A percentile compares a stretch with the other conserved stretches of the same genome.
phyloP scores from a whole-genome alignment of 2,113 vertebrate genomes.

The Indri indri region DNA sequence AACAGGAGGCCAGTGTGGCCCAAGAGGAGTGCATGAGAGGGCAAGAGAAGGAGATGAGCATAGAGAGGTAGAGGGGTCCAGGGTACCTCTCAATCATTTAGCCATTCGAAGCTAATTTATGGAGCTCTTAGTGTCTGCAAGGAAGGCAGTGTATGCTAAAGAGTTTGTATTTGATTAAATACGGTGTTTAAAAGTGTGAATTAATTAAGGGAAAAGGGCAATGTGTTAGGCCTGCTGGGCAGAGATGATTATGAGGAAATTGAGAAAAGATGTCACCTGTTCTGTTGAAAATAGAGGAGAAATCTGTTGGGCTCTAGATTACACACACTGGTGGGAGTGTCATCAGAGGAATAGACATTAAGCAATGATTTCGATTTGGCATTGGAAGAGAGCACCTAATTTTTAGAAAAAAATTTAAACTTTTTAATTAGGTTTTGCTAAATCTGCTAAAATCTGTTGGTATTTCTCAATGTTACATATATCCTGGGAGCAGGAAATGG shows the following conservation, averaged over 20 bases:
- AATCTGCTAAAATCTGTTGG: background rate
- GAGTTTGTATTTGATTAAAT: background rate
- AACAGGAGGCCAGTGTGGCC: background rate
- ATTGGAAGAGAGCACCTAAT: background rate
- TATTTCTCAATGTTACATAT: background rate
- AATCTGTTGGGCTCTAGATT: background rate
- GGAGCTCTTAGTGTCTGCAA: background rate
- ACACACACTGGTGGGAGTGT: background rate
- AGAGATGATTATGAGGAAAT: background rate
- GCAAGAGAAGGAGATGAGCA: background rate
- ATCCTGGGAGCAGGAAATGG: background rate
- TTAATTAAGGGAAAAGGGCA: background rate
- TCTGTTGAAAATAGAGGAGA: background rate
- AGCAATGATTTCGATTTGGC: background rate
- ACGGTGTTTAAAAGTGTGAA: background rate
- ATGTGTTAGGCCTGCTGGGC: background rate
- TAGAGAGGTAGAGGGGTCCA: background rate
- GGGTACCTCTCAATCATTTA: background rate
- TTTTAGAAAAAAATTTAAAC: background rate
- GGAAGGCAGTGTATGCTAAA: no score
- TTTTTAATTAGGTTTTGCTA: background rate
- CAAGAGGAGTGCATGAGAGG: background rate
- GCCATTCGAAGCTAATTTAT: background rate
- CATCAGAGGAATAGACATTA: background rate
- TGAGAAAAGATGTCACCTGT: background rate